These are phyloP conservation scores for Paracentrotus lividus DNA, from an alignment of 53 echinoderm and acorn worm genomes.

Conservation along the genomic window DNA sequence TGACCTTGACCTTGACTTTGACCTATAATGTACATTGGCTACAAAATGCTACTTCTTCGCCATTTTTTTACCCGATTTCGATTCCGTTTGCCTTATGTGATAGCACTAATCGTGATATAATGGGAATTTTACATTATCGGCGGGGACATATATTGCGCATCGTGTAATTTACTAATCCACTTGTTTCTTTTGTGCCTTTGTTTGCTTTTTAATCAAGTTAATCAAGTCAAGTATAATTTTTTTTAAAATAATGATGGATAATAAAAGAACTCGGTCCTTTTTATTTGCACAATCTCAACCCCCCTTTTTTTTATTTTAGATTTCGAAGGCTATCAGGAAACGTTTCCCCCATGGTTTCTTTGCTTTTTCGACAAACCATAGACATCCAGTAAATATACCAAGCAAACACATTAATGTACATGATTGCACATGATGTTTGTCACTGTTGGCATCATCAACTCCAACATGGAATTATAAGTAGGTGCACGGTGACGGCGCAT, in stretches of 20 bases:
- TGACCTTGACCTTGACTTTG: too few relatives aligned
- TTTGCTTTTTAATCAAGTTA: too few relatives aligned
- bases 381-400: conserved; percentile 24
- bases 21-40: too few relatives aligned
- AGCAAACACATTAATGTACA: conserved; percentile 24
- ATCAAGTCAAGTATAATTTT: too few relatives aligned
- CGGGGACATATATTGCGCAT: too few relatives aligned
- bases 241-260: not conserved
- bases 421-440: conserved; percentile 1
- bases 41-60: too few relatives aligned
- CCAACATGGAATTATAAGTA: conserved; percentile 32
- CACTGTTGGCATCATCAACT: not conserved
- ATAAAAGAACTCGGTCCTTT: not conserved
- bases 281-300: not conserved
- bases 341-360: not conserved
- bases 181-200: too few relatives aligned
- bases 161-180: too few relatives aligned
- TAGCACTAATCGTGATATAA: too few relatives aligned
- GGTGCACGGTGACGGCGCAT: not conserved
- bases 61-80: too few relatives aligned
- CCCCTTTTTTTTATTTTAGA: not conserved
- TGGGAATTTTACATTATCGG: too few relatives aligned
- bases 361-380: not conserved
- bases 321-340: not conserved
- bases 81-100: too few relatives aligned